Evolutionary conservation across 2,888 invertebrate genomes (phyloP).

Genomic region (Athrips mouffetella): DNA sequence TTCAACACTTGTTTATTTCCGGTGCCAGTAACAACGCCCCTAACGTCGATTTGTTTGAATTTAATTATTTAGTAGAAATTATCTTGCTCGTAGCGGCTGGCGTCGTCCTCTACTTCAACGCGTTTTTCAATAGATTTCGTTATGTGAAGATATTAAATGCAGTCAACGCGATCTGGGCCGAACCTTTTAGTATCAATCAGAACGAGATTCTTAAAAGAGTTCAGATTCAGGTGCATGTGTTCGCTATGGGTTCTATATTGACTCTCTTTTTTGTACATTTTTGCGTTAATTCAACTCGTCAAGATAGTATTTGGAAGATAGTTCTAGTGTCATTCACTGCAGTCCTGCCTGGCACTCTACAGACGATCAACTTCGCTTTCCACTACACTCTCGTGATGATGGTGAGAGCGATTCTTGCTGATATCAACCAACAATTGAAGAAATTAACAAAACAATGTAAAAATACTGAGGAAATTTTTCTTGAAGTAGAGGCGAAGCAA

Average conservation of each 20-base stretch:
- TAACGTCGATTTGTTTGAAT: constrained; percentile 42
- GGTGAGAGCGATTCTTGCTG: constrained; percentile 40
- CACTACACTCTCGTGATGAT: constrained; percentile 48
- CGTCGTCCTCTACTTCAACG: constrained; percentile 39
- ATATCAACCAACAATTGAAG: constrained; percentile 38
- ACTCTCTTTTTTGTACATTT: background rate
- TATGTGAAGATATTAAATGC: constrained; percentile 52
- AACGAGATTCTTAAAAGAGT: background rate
- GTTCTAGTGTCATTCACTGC: constrained; percentile 47
- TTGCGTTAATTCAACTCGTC: constrained; percentile 44
- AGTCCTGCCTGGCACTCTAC: constrained; percentile 50
- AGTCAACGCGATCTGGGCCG: constrained; percentile 36
- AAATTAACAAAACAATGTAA: constrained; percentile 1
- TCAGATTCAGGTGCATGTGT: background rate
- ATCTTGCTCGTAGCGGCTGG: constrained; percentile 35
- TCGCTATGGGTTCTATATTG: background rate
- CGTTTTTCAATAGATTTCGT: constrained; percentile 41
- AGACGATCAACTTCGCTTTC: constrained; percentile 45
- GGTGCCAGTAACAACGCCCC: constrained; percentile 38
- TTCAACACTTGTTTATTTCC: constrained; percentile 36
- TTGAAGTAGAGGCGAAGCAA: background rate
- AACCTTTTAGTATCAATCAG: constrained; percentile 16
- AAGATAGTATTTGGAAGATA: constrained; percentile 50
- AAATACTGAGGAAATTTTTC: background rate
- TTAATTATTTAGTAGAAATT: constrained; percentile 56